These are phyloP conservation scores for Boulengeromyrus knoepffleri DNA, from an alignment of 2,113 vertebrate species.

Conservation along the genomic window DNA sequence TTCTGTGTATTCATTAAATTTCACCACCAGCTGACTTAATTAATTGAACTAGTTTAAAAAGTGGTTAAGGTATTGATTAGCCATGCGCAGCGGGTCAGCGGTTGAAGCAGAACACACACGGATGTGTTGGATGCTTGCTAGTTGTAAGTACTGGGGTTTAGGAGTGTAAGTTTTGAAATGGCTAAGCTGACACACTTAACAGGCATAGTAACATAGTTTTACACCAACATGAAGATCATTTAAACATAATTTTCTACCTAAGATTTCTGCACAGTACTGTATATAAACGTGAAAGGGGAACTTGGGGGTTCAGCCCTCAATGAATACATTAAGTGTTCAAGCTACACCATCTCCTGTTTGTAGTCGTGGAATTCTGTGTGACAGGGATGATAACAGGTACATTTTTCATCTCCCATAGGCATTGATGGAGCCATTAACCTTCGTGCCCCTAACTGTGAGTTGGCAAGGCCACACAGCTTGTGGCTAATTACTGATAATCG, in stretches of 20 bases:
- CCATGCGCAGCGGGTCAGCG: background rate
- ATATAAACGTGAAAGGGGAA: background rate
- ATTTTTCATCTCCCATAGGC: slow-evolving; percentile 16
- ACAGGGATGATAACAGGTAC: slow-evolving; percentile 19
- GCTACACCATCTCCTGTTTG: slow-evolving; percentile 11
- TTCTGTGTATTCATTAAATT: background rate
- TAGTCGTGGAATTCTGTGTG: slow-evolving; percentile 3
- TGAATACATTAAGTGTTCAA: background rate
- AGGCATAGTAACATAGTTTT: background rate
- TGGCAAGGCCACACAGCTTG: slow-evolving; percentile 47
- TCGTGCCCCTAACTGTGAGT: slow-evolving; percentile 29
- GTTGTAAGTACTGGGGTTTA: background rate
- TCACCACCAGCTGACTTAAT: background rate
- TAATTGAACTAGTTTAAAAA: background rate
- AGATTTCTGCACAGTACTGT: background rate
- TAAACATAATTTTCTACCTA: background rate
- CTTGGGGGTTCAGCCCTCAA: background rate
- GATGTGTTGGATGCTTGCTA: background rate
- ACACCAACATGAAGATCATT: background rate
- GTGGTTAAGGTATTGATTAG: background rate
- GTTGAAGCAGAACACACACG: background rate
- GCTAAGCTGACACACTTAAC: background rate
- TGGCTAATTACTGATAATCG: slow-evolving; percentile 61
- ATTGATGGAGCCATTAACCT: slow-evolving; percentile 57
- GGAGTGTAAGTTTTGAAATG: background rate